Evolutionary conservation across 2,888 invertebrate species (phyloP).

Genomic region (Drosophila sordidula): DNA sequence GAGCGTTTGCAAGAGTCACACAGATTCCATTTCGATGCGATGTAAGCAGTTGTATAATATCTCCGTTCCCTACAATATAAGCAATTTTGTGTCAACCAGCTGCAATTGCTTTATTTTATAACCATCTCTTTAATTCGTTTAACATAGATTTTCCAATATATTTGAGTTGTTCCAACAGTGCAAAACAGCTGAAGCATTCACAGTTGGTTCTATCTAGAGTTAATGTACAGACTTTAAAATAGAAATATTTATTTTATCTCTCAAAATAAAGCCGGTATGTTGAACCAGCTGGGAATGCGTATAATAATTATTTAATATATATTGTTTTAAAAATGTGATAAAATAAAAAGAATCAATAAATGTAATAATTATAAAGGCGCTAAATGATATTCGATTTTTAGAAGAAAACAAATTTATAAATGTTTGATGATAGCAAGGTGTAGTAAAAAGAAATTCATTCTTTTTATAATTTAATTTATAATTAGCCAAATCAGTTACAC

Average conservation of each 20-base stretch:
- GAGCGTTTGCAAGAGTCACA: conserved; percentile 93
- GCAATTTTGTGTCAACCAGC: conserved; percentile 28
- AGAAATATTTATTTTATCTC: conserved; percentile 10
- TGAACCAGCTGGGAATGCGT: conserved; percentile 18
- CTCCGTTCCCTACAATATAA: conserved; percentile 4
- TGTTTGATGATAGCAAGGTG: conserved; percentile 20
- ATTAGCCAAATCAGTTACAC: too few relatives aligned
- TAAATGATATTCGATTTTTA: not conserved
- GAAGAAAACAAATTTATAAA: not conserved
- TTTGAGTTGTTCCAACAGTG: conserved; percentile 20
- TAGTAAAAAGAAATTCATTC: too few relatives aligned
- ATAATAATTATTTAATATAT: conserved; percentile 42
- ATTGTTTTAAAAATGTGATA: conserved; percentile 68
- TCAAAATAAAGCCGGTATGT: conserved; percentile 20
- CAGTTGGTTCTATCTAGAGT: conserved; percentile 19
- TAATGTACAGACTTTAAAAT: conserved; percentile 9
- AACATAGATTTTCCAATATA: conserved; percentile 17
- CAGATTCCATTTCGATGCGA: conserved; percentile 94
- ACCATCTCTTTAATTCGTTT: conserved; percentile 25
- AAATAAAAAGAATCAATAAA: conserved; percentile 36
- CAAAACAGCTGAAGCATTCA: not conserved
- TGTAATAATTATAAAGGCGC: not conserved
- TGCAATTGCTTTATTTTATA: conserved; percentile 45
- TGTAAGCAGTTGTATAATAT: conserved; percentile 86
- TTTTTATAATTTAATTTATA: too few relatives aligned